A percentile compares a stretch with the other conserved stretches of the same genome.
Conservation (phyloP, 2,113 vertebrate species). For the Heterotis niloticus region DNA sequence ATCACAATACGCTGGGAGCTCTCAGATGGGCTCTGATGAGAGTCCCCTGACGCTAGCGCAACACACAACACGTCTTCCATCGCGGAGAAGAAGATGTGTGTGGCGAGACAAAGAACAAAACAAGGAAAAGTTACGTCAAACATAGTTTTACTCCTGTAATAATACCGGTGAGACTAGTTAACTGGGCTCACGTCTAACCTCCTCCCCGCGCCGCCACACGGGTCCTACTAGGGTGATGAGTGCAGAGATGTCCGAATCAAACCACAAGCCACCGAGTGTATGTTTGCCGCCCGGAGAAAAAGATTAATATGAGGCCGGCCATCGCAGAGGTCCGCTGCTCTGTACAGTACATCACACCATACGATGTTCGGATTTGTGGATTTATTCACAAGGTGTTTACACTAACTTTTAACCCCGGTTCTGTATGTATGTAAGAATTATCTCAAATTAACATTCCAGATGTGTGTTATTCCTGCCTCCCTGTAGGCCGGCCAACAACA, state of each 20-base stretch:
- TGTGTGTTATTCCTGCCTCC: not conserved
- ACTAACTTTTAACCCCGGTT: not conserved
- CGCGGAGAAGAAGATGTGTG: not conserved
- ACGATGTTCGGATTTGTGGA: not conserved
- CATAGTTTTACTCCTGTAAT: not conserved
- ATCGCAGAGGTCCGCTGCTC: not conserved
- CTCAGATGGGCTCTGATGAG: no score
- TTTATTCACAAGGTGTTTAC: constrained; percentile 1
- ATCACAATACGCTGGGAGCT: no score
- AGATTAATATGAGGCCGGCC: constrained; percentile 3
- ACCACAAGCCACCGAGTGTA: not conserved
- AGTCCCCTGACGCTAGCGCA: not conserved
- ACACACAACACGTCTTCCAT: not conserved
- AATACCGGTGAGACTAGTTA: constrained; percentile 15
- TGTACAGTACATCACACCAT: not conserved
- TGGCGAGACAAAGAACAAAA: not conserved
- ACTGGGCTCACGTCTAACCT: not conserved
- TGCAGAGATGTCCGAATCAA: not conserved
- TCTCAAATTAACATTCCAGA: constrained; percentile 18
- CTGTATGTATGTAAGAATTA: constrained; percentile 1
- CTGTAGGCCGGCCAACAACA: constrained; percentile 13
- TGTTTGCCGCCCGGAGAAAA: not conserved
- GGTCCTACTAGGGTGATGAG: not conserved
- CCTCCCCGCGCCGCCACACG: not conserved
- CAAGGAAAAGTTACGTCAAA: constrained; percentile 12